Evolutionary conservation across 2,797 vertebrate species (phyloP), one percentile per base, ranked within the genome.

Genomic region (Chaunax sp.): DNA sequence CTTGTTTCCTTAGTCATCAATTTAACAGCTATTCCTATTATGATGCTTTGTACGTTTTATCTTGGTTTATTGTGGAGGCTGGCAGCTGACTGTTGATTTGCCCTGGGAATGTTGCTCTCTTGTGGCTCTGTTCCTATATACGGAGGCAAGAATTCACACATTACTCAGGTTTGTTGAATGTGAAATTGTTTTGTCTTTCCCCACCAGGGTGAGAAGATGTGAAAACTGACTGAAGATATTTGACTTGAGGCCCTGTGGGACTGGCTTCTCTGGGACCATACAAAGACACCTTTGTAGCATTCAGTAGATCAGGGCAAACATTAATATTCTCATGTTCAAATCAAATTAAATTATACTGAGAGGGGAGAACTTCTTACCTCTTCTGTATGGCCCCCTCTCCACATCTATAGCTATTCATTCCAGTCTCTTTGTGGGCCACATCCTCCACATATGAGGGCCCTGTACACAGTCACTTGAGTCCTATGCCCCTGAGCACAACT

Each of bases 161-260:
- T 13, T 30, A 22, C 33, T 52, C 46, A 30, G 19, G 40, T 77
- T 57, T 44, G 19, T 57, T 64, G 33, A 53, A 75, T 28, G 58
- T 75, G 51, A 67, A 57, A 40, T 28, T 0, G 5, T 38, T 62
- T 59, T 0, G 10, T 57, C 18, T 59, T 30, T 59, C 41, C 37
- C 12, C 75, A 84, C 64, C 38, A 6, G 26, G 30, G 43, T 63
- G 69, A 78, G 20, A 78, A 54, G 65, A 51, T 80, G 58, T 63
- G 50, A 71, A 72, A 76, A 38, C 25, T 30, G 45, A 45, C 23
- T 50, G 43, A 56, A 72, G 43, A 25, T 67, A 66, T 66, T 56
- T 55, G 54, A 12, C 38, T 40, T 60, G 41, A 63, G 37, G 22
- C 22, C 26, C 0, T n/a, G 20, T 68, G 43, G 37, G 37, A 56